Percentiles rank a stretch among this genome's conserved stretches.
These are phyloP conservation scores for Drosophila leontia DNA, from an alignment of 1,140 invertebrate genomes.

Conservation along the genomic window DNA sequence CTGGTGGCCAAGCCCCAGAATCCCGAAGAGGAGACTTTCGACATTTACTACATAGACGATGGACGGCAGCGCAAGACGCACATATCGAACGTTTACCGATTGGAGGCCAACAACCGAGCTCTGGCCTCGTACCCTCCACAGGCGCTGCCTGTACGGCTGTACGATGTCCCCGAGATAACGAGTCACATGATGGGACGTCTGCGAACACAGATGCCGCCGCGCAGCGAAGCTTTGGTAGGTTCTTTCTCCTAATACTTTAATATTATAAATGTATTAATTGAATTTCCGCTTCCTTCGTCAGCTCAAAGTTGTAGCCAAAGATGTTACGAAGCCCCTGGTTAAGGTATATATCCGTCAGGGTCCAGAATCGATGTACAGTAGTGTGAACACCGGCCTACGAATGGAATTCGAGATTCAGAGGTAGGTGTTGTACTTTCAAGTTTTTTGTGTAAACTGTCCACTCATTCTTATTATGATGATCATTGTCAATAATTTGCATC, in stretches of 20 bases:
- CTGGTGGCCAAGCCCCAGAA: slow-evolving; percentile 52
- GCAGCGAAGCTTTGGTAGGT: slow-evolving; percentile 71
- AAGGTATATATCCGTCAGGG: slow-evolving; percentile 66
- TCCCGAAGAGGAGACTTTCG: slow-evolving; percentile 63
- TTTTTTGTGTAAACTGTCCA: background rate
- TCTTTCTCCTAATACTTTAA: background rate
- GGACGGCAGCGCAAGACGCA: slow-evolving; percentile 71
- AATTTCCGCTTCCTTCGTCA: slow-evolving; percentile 4
- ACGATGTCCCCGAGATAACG: slow-evolving; percentile 73
- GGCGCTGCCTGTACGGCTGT: slow-evolving; percentile 65
- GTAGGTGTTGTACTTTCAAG: slow-evolving; percentile 41
- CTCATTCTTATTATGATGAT: slow-evolving; percentile 25
- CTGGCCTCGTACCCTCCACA: slow-evolving; percentile 74
- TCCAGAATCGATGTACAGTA: slow-evolving; percentile 55
- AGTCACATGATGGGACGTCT: slow-evolving; percentile 66
- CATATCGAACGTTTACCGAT: slow-evolving; percentile 78
- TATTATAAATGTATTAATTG: background rate
- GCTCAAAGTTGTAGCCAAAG: slow-evolving; percentile 68
- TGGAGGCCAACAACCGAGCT: slow-evolving; percentile 78
- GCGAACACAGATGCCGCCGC: slow-evolving; percentile 61
- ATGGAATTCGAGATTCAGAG: slow-evolving; percentile 75
- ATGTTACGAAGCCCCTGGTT: slow-evolving; percentile 53
- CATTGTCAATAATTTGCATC: slow-evolving; percentile 18
- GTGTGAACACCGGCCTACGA: slow-evolving; percentile 74
- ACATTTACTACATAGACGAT: slow-evolving; percentile 78